Evolutionary conservation across 2,888 invertebrate genomes (phyloP).

Genomic region (Trissoscelio sp.): DNA sequence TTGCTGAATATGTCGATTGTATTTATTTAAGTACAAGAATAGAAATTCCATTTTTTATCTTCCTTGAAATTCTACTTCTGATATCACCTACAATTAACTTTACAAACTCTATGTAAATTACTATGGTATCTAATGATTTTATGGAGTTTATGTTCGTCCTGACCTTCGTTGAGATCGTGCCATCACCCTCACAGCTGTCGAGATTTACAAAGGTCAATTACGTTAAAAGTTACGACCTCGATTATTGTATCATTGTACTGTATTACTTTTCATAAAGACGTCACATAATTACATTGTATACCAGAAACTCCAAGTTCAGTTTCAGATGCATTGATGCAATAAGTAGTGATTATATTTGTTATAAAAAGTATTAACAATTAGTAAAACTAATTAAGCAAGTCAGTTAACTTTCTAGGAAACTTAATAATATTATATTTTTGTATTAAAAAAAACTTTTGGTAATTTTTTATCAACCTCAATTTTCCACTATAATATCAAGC

Average conservation of each 20-base stretch:
- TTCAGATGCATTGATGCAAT: background rate
- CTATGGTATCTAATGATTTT: conserved; percentile 10
- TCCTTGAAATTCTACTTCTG: background rate
- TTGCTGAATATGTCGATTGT: too few relatives aligned
- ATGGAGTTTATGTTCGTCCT: conserved; percentile 36
- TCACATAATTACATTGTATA: conserved; percentile 47
- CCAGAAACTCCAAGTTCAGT: background rate
- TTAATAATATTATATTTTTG: too few relatives aligned
- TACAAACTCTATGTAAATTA: background rate
- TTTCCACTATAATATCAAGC: too few relatives aligned
- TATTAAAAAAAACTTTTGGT: too few relatives aligned
- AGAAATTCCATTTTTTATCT: background rate
- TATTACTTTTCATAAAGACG: conserved; percentile 49
- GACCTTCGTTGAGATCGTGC: conserved; percentile 54
- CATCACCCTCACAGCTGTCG: conserved; percentile 41
- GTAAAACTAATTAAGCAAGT: too few relatives aligned
- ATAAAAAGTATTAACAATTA: background rate
- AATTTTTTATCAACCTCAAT: too few relatives aligned
- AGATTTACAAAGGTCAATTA: conserved; percentile 56
- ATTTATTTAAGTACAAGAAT: too few relatives aligned
- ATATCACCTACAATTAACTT: background rate
- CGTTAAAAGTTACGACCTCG: conserved; percentile 32
- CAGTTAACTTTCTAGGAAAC: too few relatives aligned
- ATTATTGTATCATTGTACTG: conserved; percentile 52
- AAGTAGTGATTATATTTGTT: background rate